Conservation (phyloP, 2,888 invertebrate species). For the Acronicta alni region DNA sequence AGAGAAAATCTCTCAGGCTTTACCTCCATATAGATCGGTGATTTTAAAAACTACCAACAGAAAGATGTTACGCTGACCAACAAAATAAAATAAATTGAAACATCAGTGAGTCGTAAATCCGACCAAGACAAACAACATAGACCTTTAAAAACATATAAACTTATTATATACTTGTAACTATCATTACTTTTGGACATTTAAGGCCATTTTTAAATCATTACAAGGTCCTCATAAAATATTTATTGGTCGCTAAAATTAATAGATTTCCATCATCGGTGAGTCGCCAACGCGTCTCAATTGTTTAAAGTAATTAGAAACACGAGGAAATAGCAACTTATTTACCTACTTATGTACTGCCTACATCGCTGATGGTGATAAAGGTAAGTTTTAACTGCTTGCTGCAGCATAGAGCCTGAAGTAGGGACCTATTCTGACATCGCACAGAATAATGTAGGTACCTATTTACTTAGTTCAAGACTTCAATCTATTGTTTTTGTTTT, state of each 20-base stretch:
- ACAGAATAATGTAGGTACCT: too few species aligned
- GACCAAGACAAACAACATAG: background rate
- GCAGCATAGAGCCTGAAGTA: too few species aligned
- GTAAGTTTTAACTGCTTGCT: too few species aligned
- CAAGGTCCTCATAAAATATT: constrained; percentile 64
- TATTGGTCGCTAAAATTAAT: constrained; percentile 75
- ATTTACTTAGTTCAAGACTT: too few species aligned
- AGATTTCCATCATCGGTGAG: constrained; percentile 60
- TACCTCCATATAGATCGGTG: too few species aligned
- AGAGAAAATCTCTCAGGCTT: too few species aligned
- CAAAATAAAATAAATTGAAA: background rate
- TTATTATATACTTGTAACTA: constrained; percentile 1
- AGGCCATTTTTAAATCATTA: constrained; percentile 56
- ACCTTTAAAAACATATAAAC: constrained; percentile 3
- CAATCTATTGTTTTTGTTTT: too few species aligned
- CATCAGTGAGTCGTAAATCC: background rate
- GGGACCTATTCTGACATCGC: too few species aligned
- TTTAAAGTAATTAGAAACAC: constrained; percentile 27
- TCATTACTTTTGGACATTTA: constrained; percentile 9
- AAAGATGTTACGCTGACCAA: background rate
- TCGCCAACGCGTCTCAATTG: constrained; percentile 61
- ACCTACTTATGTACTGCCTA: constrained; percentile 9
- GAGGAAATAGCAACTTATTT: constrained; percentile 9
- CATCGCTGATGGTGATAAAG: background rate
- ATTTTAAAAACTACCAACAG: too few species aligned